These are phyloP conservation scores for Sebastes taczanowskii DNA, from an alignment of 2,797 vertebrate genomes.

Conservation along the genomic window DNA sequence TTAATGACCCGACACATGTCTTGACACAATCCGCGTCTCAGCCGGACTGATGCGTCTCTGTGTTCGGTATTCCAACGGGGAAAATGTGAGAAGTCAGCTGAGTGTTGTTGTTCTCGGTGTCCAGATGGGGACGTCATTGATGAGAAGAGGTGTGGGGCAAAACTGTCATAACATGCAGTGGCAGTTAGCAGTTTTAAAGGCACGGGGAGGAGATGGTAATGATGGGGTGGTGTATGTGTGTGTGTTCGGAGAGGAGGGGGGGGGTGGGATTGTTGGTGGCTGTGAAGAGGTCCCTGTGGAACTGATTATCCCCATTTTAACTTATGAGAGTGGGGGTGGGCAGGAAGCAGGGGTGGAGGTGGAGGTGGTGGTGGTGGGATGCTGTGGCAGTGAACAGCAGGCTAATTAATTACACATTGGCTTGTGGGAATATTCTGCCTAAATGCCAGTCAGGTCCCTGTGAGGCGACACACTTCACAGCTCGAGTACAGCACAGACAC, in stretches of 20 bases:
- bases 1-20: constrained; percentile 15
- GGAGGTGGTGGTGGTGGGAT: constrained; percentile 53
- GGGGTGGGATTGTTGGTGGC: constrained; percentile 61
- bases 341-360: constrained; percentile 56
- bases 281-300: constrained; percentile 77
- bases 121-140: constrained; percentile 55
- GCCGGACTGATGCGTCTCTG: neutral
- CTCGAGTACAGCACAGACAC: constrained; percentile 9
- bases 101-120: constrained; percentile 18
- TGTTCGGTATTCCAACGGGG: constrained; percentile 27
- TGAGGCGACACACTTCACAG: constrained; percentile 69
- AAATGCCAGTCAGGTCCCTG: constrained; percentile 73
- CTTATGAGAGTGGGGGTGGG: constrained; percentile 66
- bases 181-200: constrained; percentile 62
- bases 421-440: constrained; percentile 74
- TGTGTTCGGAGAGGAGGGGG: constrained; percentile 40
- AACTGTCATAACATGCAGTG: constrained; percentile 43
- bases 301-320: constrained; percentile 81
- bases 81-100: constrained; percentile 38
- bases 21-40: neutral
- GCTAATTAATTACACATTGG: constrained; percentile 76
- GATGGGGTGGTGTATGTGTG: constrained; percentile 50
- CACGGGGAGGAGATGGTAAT: constrained; percentile 44
- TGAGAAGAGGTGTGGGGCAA: constrained; percentile 42
- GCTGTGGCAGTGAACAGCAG: constrained; percentile 74